These are phyloP conservation scores for Struthidea cinerea DNA, from an alignment of 2,113 vertebrate species.

Conservation along the genomic window DNA sequence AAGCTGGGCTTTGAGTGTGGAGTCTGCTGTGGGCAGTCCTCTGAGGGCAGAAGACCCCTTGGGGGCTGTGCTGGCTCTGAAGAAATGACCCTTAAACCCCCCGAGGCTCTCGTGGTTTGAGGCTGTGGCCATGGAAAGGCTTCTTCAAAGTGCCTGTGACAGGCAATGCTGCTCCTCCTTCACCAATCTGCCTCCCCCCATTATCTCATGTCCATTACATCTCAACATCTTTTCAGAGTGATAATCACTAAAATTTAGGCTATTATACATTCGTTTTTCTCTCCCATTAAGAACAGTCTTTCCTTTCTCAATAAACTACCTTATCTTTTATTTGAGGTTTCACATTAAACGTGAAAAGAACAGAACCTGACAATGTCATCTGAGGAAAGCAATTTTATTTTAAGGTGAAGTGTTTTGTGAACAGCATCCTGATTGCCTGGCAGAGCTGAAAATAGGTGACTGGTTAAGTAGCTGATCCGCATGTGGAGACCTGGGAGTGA, in stretches of 20 bases:
- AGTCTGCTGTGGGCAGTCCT: not conserved
- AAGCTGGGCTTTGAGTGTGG: not conserved
- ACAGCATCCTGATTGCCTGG: not conserved
- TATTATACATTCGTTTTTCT: not conserved
- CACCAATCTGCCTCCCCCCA: not conserved
- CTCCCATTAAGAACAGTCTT: not conserved
- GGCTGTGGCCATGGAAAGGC: not conserved
- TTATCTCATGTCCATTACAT: not conserved
- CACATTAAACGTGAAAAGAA: not conserved
- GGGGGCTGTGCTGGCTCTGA: not conserved
- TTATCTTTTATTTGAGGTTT: not conserved
- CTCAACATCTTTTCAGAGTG: not conserved
- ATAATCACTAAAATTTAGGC: not conserved
- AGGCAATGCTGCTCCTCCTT: not conserved
- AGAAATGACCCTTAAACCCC: not conserved
- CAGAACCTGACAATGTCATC: not conserved
- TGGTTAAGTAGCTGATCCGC: not conserved
- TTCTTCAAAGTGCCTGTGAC: not conserved
- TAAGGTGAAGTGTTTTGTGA: conserved; percentile 33
- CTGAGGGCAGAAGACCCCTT: not conserved
- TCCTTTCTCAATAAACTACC: not conserved
- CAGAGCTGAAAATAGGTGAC: conserved; percentile 20
- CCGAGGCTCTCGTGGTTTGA: not conserved
- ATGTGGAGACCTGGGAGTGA: not conserved
- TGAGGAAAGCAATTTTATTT: conserved; percentile 54